phyloP scores from a whole-genome alignment of 2,113 vertebrate species.

The Anoura caudifer region DNA sequence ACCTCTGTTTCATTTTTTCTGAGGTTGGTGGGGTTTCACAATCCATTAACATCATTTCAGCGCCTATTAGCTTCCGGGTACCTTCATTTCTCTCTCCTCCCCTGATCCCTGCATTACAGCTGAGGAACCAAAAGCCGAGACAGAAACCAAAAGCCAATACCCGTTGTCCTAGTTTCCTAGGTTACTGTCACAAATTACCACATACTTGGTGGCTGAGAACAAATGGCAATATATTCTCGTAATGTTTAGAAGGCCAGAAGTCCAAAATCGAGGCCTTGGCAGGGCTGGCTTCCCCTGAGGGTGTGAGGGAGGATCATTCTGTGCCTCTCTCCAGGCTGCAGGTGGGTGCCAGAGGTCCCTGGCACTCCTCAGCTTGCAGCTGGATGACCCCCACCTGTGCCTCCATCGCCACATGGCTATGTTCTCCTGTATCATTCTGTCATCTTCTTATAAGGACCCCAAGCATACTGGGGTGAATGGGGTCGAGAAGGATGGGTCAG shows the following conservation, averaged over 20 bases:
- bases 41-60: neutral
- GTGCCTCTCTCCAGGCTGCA: neutral
- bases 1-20: neutral
- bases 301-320: fast-evolving
- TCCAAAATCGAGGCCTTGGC: too few species aligned
- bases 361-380: neutral
- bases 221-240: neutral
- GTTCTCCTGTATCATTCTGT: neutral
- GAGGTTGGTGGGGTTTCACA: neutral
- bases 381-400: fast-evolving
- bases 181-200: neutral
- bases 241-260: neutral
- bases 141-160: too few species aligned
- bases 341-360: fast-evolving
- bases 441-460: neutral
- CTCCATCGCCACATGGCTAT: fast-evolving
- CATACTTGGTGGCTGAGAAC: too few species aligned
- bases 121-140: neutral
- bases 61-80: fast-evolving
- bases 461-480: neutral
- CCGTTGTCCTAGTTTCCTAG: fast-evolving
- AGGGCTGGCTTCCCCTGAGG: neutral
- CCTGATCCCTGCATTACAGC: fast-evolving
- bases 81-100: neutral
- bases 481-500: neutral